phyloP scores from a whole-genome alignment of 2,113 vertebrate genomes.

The Hippocampus abdominalis region DNA sequence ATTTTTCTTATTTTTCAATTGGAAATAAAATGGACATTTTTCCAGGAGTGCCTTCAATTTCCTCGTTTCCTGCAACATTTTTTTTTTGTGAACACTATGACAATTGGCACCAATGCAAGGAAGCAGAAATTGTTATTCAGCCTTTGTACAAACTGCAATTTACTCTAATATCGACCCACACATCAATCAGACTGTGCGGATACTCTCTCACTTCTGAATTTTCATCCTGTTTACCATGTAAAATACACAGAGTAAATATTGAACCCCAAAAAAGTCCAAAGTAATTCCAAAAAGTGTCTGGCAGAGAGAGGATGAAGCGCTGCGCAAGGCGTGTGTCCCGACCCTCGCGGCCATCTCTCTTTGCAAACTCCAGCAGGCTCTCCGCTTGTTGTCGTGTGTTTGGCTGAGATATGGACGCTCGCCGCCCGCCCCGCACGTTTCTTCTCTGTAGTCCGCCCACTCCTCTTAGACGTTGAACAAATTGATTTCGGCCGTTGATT shows the following conservation, averaged over 20 bases:
- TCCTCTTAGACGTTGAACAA: slow-evolving; percentile 57
- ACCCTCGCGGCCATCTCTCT: slow-evolving; percentile 47
- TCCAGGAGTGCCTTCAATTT: too few species aligned
- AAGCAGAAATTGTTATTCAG: too few species aligned
- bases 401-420: slow-evolving; percentile 56
- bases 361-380: slow-evolving; percentile 27
- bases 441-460: slow-evolving; percentile 52
- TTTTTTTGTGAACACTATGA: neutral
- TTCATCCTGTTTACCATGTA: neutral
- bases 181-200: neutral
- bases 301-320: neutral
- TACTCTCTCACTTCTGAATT: neutral
- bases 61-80: too few species aligned
- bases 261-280: neutral
- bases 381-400: slow-evolving; percentile 52
- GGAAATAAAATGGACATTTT: too few species aligned
- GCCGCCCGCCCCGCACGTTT: slow-evolving; percentile 53
- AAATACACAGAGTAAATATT: neutral
- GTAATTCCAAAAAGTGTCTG: slow-evolving; percentile 19
- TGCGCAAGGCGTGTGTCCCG: slow-evolving; percentile 2
- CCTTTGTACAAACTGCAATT: neutral
- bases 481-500: slow-evolving; percentile 59
- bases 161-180: neutral
- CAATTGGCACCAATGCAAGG: neutral
- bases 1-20: too few species aligned